Evolutionary conservation across 2,888 invertebrate genomes (phyloP).

Genomic region (Drosophila bunnanda): DNA sequence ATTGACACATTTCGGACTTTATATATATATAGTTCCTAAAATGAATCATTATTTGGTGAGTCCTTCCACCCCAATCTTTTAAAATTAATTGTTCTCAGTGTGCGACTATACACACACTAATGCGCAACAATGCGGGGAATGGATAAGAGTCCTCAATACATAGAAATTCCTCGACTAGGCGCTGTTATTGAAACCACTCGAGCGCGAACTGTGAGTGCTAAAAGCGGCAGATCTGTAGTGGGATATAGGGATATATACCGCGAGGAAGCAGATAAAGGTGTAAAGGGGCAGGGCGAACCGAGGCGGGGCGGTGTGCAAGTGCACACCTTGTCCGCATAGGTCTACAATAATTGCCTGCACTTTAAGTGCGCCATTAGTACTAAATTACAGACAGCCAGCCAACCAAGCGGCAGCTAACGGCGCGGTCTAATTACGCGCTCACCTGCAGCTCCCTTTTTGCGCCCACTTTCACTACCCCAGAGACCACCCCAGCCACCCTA

Average conservation of each 20-base stretch:
- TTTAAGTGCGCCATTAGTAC: constrained; percentile 78
- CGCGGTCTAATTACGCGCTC: constrained; percentile 76
- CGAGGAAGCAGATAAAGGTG: constrained; percentile 2
- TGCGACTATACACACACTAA: not conserved
- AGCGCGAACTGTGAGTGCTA: constrained; percentile 49
- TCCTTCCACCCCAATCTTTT: not conserved
- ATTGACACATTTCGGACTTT: not conserved
- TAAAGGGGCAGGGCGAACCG: not conserved
- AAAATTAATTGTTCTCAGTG: not conserved
- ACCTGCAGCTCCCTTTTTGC: constrained; percentile 50
- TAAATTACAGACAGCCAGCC: constrained; percentile 72
- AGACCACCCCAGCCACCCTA: not conserved
- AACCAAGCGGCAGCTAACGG: constrained; percentile 60
- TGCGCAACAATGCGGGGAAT: constrained; percentile 23
- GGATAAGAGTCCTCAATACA: constrained; percentile 12
- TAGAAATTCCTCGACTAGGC: constrained; percentile 31
- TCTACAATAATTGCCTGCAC: constrained; percentile 74
- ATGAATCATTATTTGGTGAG: not conserved
- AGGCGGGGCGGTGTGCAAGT: constrained; percentile 10
- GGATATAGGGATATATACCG: constrained; percentile 21
- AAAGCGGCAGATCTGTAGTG: constrained; percentile 30
- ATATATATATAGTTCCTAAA: too few relatives aligned
- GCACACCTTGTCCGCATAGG: constrained; percentile 53
- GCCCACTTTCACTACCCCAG: constrained; percentile 25
- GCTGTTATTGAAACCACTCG: constrained; percentile 52